Base-by-base conservation (phyloP, 1,140 invertebrate species). In the Brachionus asplanchnoidis region DNA sequence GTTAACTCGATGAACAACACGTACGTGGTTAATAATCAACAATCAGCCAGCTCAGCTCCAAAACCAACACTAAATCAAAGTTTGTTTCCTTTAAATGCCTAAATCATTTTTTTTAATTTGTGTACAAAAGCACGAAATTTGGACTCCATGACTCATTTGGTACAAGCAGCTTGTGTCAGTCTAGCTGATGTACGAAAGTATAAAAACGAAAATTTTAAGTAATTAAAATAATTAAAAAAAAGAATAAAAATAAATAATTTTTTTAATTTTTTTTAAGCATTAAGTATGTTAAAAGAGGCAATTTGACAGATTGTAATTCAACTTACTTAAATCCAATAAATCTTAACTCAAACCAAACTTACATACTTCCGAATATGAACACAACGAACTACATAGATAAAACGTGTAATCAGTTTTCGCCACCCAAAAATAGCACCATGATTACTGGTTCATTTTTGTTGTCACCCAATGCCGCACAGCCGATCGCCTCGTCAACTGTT, bases 151-250 rank as follows among this genome's bases (percentile, higher is more conserved):
- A 82, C 79, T 65, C 79, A 82, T 82, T 68, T 82, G 17, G 79
- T 82, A 44, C 79, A 82, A 28, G 79, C 79, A 20, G 79, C 79
- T 9, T 82, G 79, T 82, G 79, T 82, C 23, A 82, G 65, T 46
- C 40, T 82, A 68, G 79, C 79, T 36, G 79, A 82, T 68, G 79
- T 82, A 9, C 50, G 79, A 65, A 60, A 46, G 20, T 82, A 82
- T 28, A 60, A 82, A 46, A 82, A 82, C 20, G 53, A 68, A 82
- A 82, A 68, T 46, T 82, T 82, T 32, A 82, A 68, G 79, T 82
- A 77, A 77, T 14, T 28, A 40, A 40, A 40, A 36, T 42, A 20
- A 0, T 73, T 42, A 1, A 1, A 17, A 9, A 73, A 73, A n/a
- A 3, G 20, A 40, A 20, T 32, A 44, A 73, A 17, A 17, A 40